Percentiles rank a stretch among this genome's conserved stretches.
phyloP scores from a whole-genome alignment of 2,888 invertebrate genomes.

The Leptogaster cylindrica region DNA sequence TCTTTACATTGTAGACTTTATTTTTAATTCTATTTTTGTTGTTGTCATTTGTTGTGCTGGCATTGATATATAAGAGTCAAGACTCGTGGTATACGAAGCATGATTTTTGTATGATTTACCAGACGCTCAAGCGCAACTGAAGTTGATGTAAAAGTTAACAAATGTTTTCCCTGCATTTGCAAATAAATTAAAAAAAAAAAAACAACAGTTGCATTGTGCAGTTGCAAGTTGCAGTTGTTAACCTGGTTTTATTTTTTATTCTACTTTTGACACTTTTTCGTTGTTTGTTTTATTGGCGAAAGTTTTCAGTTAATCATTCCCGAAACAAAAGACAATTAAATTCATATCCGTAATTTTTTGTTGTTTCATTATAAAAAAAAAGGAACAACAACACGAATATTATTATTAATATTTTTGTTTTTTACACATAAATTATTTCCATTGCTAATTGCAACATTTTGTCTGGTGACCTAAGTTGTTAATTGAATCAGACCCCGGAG shows the following conservation, averaged over 20 bases:
- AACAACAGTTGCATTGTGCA: neutral
- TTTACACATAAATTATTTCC: too few relatives aligned
- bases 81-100: slow-evolving; percentile 32
- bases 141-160: slow-evolving; percentile 35
- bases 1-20: slow-evolving; percentile 46
- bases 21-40: slow-evolving; percentile 40
- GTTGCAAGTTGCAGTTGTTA: slow-evolving; percentile 13
- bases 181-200: too few relatives aligned
- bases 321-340: slow-evolving; percentile 24
- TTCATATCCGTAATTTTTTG: slow-evolving; percentile 22
- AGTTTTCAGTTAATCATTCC: slow-evolving; percentile 16
- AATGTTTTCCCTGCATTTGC: slow-evolving; percentile 10
- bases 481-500: slow-evolving; percentile 14
- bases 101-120: slow-evolving; percentile 26
- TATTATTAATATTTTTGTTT: too few relatives aligned
- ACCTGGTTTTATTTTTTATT: too few relatives aligned
- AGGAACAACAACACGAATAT: slow-evolving; percentile 4
- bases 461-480: slow-evolving; percentile 9
- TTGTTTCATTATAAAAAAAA: slow-evolving; percentile 18
- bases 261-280: too few relatives aligned
- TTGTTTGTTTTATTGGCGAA: slow-evolving; percentile 13
- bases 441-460: slow-evolving; percentile 16
- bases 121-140: slow-evolving; percentile 13
- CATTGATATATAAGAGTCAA: too few relatives aligned
- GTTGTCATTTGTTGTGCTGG: slow-evolving; percentile 26